Evolutionary conservation across 2,113 vertebrate species (phyloP), one percentile per base, ranked within the genome.

Genomic region (Gallinago undulata): DNA sequence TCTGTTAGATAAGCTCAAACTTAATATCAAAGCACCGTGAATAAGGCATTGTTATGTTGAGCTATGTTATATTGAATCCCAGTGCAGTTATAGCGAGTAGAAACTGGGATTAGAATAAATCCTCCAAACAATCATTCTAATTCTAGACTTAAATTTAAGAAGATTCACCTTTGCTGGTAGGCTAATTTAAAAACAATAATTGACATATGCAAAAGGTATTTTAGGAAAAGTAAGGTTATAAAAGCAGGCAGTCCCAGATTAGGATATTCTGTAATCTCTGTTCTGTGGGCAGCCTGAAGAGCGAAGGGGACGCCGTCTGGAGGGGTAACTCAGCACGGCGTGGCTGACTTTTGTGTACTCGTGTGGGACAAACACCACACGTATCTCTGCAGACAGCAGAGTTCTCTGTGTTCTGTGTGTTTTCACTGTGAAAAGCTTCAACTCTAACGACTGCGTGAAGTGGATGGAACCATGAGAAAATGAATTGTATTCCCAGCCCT

Each of bases 221-320:
- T 37, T 80, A 47, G 75, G 57, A 83, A 8, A 14, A 51, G 13
- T 8, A 48, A 37, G 3, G 28, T 25, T 62, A 25, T 37, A 41
- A 77, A 53, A 57, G 9, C 0, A 66, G 11, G 10, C 4, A 33
- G 22, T 37, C 15, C 13, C 43, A 28, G 60, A 33, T 74, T 9
- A 48, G 62, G 41, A 17, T 66, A 11, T 56, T 28, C 43, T 51
- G 0, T 19, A 13, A 27, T n/a, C 50, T 35, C 3, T 41, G 0
- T 63, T 45, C 53, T 37, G 13, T 63, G 15, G 27, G 73, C 68
- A 69, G 51, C 28, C 37, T 67, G 0, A 3, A 3, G 31, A 23
- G 70, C 4, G 17, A 21, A 50, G 37, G 51, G 39, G 13, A 28
- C 35, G 23, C 45, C 3, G 1, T 5, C 55, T 77, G n/a, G 77